phyloP scores from a whole-genome alignment of 2,888 invertebrate species.

The Parapristionchus giblindavisi region DNA sequence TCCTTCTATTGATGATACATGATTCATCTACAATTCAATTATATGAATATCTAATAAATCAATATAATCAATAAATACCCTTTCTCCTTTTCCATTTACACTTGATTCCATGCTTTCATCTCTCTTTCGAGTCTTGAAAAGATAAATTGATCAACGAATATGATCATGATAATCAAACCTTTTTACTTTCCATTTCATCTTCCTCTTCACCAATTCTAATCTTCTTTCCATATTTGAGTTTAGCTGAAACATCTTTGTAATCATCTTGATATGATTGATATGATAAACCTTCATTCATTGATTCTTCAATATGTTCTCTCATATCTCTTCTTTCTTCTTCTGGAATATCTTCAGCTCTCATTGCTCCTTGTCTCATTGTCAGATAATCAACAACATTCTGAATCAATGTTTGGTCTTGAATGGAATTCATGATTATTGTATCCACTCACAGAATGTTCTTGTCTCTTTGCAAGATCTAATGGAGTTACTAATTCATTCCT shows the following conservation, averaged over 20 bases:
- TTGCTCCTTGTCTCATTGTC: conserved; percentile 47
- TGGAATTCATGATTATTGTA: neutral
- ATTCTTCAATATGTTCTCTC: conserved; percentile 44
- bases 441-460: conserved; percentile 47
- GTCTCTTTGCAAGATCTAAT: conserved; percentile 59
- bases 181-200: conserved; percentile 13
- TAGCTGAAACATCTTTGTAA: conserved; percentile 37
- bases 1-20: conserved; percentile 41
- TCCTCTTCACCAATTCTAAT: conserved; percentile 36
- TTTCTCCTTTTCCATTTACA: too few species aligned
- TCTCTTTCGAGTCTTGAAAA: too few species aligned
- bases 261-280: neutral
- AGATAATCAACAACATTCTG: conserved; percentile 60
- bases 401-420: neutral
- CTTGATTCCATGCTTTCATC: too few species aligned
- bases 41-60: too few species aligned
- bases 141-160: neutral
- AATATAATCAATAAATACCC: too few species aligned
- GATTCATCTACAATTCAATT: too few species aligned
- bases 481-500: conserved; percentile 58
- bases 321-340: conserved; percentile 43
- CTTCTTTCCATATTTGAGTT: conserved; percentile 23
- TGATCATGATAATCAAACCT: conserved; percentile 11
- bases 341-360: conserved; percentile 43
- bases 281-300: neutral